Evolutionary conservation across 2,888 invertebrate genomes (phyloP).

Genomic region (Brenthis daphne): DNA sequence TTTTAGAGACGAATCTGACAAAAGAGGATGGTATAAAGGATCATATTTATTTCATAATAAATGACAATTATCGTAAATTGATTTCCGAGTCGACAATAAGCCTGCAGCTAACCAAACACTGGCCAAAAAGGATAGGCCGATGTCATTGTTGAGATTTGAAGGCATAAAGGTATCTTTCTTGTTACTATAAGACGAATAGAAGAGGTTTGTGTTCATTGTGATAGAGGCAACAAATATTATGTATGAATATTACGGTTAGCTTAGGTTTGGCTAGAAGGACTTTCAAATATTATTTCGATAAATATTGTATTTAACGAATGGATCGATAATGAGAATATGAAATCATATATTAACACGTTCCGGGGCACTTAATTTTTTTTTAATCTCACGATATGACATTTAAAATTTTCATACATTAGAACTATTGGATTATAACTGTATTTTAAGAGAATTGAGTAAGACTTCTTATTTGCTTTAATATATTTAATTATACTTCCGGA

Average conservation of each 20-base stretch:
- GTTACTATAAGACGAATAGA: conserved; percentile 49
- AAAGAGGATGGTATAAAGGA: conserved; percentile 67
- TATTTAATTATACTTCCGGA: too few species aligned
- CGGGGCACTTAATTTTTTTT: too few species aligned
- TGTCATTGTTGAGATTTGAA: conserved; percentile 67
- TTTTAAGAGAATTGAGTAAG: too few species aligned
- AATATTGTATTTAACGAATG: background rate
- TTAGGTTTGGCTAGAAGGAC: conserved; percentile 20
- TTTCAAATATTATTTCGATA: conserved; percentile 23
- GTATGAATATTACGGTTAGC: conserved; percentile 45
- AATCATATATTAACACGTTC: too few species aligned
- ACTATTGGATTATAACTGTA: too few species aligned
- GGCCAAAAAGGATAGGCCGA: conserved; percentile 80
- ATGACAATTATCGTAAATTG: conserved; percentile 82
- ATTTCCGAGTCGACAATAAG: conserved; percentile 73
- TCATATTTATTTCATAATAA: conserved; percentile 83
- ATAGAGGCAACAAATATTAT: conserved; percentile 70
- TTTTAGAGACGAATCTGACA: conserved; percentile 62
- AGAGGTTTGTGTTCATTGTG: conserved; percentile 69
- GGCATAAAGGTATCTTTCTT: conserved; percentile 54
- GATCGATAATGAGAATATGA: too few species aligned
- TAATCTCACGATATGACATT: too few species aligned
- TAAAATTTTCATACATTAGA: too few species aligned
- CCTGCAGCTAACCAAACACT: conserved; percentile 86
- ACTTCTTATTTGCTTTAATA: too few species aligned